These are phyloP conservation scores for Cataglyphis cursor DNA, from an alignment of 2,888 invertebrate genomes.

Conservation along the genomic window DNA sequence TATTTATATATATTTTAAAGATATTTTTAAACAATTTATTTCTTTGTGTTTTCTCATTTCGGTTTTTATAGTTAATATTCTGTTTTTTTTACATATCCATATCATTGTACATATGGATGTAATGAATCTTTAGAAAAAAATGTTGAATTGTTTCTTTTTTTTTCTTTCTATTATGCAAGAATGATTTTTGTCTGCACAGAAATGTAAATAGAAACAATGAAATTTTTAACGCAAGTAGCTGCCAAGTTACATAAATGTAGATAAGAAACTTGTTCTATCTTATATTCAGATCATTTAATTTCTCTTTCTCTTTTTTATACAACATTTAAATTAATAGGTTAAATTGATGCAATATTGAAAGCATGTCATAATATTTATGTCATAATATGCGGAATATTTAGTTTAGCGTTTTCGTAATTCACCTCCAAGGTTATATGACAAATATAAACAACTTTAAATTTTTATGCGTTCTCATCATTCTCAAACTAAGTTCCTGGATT, in stretches of 20 bases:
- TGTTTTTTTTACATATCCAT: background rate
- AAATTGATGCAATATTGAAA: background rate
- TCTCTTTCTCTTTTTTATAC: background rate
- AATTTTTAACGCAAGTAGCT: background rate
- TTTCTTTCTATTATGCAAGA: background rate
- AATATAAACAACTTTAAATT: background rate
- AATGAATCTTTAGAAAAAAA: background rate
- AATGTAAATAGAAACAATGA: background rate
- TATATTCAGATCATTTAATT: background rate
- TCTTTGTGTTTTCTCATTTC: background rate
- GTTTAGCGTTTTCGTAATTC: background rate
- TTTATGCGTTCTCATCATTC: background rate
- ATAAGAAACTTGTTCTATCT: background rate
- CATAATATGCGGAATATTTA: background rate
- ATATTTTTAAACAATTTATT: background rate
- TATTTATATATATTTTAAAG: background rate
- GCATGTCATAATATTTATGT: background rate
- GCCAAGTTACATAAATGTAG: background rate
- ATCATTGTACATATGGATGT: background rate
- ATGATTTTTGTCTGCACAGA: background rate
- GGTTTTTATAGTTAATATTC: background rate
- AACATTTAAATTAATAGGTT: background rate
- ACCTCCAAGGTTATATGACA: background rate
- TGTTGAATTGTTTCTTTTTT: background rate
- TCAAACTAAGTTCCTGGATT: background rate